Evolutionary conservation across 2,113 vertebrate species (phyloP), one percentile per base, ranked within the genome.

Genomic region (Haplochromis vanheusdeni): DNA sequence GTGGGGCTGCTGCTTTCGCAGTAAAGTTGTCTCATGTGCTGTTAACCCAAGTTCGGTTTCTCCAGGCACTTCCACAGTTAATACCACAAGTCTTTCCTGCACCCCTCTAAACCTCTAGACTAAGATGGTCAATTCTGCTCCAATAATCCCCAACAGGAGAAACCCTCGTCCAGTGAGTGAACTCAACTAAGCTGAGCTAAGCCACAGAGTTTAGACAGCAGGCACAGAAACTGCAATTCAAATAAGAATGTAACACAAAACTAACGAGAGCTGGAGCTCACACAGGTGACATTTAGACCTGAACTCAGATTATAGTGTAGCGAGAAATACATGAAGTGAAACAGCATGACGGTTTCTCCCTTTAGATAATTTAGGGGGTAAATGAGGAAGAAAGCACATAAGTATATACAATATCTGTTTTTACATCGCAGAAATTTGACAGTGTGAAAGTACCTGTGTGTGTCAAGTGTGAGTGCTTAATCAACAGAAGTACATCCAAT

Each of bases 131-230:
- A 81, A 16, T n/a, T 92, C 45, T 42, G 70, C 51, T 86, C 58
- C 31, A 31, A 62, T 90, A 94, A 93, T 89, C 90, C 60, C 80
- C 52, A 51, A 82, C 31, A 45, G 56, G 70, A 82, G 77, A 91
- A 89, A 89, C 55, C 26, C 42, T 45, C 84, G 5, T 87, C 62
- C 52, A 60, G 45, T 85, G 85, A 94, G 31, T 84, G 81, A 88
- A 45, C 14, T 82, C n/a, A 84, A 79, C 12, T 87, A 83, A 79
- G n/a, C 87, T 87, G 85, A 87, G 51, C 58, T 89, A 77, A 89
- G 65, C 84, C 86, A 82, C 26, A 56, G 23, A 85, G 54, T 26
- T 56, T n/a, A 40, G 80, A 84, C 47, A 58, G 23, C 56, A 77
- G 54, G 11, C 11, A 82, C 75, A 86, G n/a, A 82, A 52, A 68